Evolutionary conservation across 2,797 vertebrate species (phyloP), one percentile per base, ranked within the genome.

Genomic region (Acanthurus lineatus): DNA sequence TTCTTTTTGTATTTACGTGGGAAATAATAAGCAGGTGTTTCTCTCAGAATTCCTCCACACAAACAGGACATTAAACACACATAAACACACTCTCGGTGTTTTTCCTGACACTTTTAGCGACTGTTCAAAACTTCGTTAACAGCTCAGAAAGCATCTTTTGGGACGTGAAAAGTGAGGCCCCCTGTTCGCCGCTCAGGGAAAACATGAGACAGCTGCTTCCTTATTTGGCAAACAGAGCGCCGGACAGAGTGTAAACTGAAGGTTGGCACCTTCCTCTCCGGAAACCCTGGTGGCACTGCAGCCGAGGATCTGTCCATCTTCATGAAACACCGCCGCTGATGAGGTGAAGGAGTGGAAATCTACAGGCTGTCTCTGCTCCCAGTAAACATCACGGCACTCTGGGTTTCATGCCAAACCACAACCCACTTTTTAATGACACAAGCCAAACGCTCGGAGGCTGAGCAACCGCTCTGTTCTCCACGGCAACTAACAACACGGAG

Each of bases 161-260:
- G 69, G 89, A 77, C 17, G 69, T 67, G 49, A 87, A 86, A 82
- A 73, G 58, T 76, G 56, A 66, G 52, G 60, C 32, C 76, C 35
- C 53, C 73, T 82, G 25, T 77, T 85, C 64, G 76, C 75, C 54
- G 56, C 76, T 60, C 9, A 9, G 49, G 74, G 87, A 88, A 92
- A 90, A 90, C 85, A 81, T 58, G 75, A 90, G 90, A 91, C 90
- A 92, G 90, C 91, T 87, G 84, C 80, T 92, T 94, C 93, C 92
- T 94, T 94, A 93, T 95, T 94, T 93, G 92, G 93, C 81, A 84
- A 92, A 82, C 79, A 84, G 70, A 66, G 60, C 77, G 77, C 87
- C 53, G 76, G 81, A 87, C 69, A 79, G n/a, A 82, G 76, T 79
- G 89, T 88, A 89, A 92, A 91, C 89, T 84, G 77, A 88, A 82